Base-by-base conservation (phyloP, 2,797 vertebrate genomes). In the Nothura maculosa region DNA sequence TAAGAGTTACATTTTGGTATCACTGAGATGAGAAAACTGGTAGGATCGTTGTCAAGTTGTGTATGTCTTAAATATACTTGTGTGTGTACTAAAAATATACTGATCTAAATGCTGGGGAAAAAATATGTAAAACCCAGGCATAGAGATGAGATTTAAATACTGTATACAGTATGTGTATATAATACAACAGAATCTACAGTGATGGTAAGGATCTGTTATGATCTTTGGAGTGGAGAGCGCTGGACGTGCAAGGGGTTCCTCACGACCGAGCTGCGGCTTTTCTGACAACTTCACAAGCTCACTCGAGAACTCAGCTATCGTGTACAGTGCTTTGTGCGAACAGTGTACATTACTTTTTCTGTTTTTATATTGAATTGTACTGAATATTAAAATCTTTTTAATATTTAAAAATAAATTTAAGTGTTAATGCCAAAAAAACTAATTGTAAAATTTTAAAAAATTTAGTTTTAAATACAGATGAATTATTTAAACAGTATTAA, bases 361-460 rank as follows among this genome's bases (percentile, higher is more conserved):
- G 89, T 0, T 94, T 94, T 96, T 94, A 84, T 96, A 96, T 94
- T 81, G 84, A 92, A 93, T 85, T 93, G 83, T 93, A 95, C 34
- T 60, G 66, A 95, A 91, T 95, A 93, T 92, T 94, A 87, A 60
- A 47, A 67, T 27, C 13, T 95, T 95, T 97, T 94, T 96, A 94
- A 94, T 96, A 94, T 92, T 90, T 34, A 8, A 89, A 88, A 86
- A 54, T 57, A 58, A 50, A 0, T 1, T 54, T 92, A 95, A 81
- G 36, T 81, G 85, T 84, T 73, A 84, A 85, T 68, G 54, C 85
- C 82, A 87, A 81, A 81, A 10, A 20, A 89, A 92, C 86, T 60
- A 85, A 92, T 63, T 28, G 40, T 52, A 40, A 93, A 68, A 89
- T 90, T 96, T 92, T 92, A 76, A 81, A 96, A 94, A 80, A 34